Evolutionary conservation across 2,888 invertebrate genomes (phyloP), one percentile per base, ranked within the genome.

Genomic region (Antheraea yamamai): DNA sequence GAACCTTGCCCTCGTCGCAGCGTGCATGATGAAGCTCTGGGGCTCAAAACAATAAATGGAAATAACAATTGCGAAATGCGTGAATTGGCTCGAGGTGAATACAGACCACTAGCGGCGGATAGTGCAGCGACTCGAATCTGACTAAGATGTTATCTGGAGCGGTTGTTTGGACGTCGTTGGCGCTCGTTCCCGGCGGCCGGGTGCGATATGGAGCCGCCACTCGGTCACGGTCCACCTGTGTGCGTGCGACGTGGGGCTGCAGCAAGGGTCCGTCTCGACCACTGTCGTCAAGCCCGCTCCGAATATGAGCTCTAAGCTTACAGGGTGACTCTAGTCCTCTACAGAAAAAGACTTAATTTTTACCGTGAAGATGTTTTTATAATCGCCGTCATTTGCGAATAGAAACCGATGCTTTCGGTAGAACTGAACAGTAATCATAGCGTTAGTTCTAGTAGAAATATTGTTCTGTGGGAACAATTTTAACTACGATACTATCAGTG

Each of bases 1-100:
- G 96, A 95, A 75, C 92, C 95, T 74, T 95, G 94, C 81, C 86
- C 90, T 75, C 87, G 91, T 66, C 89, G 91, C 66, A 89, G 89
- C 79, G 86, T 82, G 92, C 96, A 84, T 92, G 96, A 87, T 55
- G 94, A 94, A 74, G 84, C 89, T 0, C 85, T 92, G 52, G 96
- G 96, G 58, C 96, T 96, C 78, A 96, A 96, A 88, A 96, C 96
- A 20, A 91, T 95, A 77, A 97, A 97, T 90, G 97, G 97, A 74
- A 97, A 97, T 91, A 97, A 97, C 90, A 97, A 97, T 87, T 97
- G 97, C 91, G 97, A 97, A 90, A 96, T 97, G 96, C 96, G 97
- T 73, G 97, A 97, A 91, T 95, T 97, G 85, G 96, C 90, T 81
- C 91, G 92, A 77, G 95, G 91, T 81, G 95, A 89, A 84, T 95